Conservation (phyloP, 1,140 invertebrate species). For the Atta cephalotes region DNA sequence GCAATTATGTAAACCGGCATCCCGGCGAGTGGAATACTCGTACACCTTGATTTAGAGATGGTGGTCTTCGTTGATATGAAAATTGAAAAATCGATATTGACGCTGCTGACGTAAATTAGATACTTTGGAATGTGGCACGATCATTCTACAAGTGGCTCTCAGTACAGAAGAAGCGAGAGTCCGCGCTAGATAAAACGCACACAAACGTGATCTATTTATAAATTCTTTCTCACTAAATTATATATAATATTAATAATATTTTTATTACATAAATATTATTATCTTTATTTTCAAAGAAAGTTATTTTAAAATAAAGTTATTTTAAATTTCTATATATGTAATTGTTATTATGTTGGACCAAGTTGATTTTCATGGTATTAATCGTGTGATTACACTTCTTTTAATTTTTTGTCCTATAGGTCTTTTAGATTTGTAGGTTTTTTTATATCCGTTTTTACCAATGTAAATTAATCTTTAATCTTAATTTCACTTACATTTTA, state of each 20-base stretch:
- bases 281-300: background rate
- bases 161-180: background rate
- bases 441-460: background rate
- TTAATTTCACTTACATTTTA: too few relatives aligned
- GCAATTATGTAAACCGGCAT: conserved; percentile 69
- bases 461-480: too few relatives aligned
- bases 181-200: background rate
- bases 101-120: conserved; percentile 56
- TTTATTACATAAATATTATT: background rate
- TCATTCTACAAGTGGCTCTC: conserved; percentile 22
- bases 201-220: conserved; percentile 6
- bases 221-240: background rate
- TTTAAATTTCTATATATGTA: background rate
- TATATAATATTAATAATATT: too few relatives aligned
- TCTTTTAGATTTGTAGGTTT: background rate
- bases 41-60: conserved; percentile 54
- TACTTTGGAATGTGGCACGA: conserved; percentile 50
- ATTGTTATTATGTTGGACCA: background rate
- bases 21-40: conserved; percentile 47
- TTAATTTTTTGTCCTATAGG: background rate
- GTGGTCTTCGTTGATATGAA: conserved; percentile 49
- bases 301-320: too few relatives aligned
- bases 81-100: conserved; percentile 64
- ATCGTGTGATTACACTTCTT: background rate
- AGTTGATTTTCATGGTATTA: background rate